Evolutionary conservation across 2,113 vertebrate species (phyloP), one percentile per base, ranked within the genome.

Genomic region (Rhipidura dahli): DNA sequence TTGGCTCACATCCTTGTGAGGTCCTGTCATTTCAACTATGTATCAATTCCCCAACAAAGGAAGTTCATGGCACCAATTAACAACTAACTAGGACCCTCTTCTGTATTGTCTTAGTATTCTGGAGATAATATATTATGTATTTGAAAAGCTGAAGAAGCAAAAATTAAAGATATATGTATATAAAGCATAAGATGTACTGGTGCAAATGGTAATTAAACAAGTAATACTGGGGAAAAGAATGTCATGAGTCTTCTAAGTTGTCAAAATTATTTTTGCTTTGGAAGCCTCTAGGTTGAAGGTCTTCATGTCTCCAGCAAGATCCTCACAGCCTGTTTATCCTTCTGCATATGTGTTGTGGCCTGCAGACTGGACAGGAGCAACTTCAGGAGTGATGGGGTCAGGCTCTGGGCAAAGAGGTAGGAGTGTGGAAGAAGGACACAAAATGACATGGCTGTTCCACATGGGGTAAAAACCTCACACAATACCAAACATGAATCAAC

Each of bases 121-220:
- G 97, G 95, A 98, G 96, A 98, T 98, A 98, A 98, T 98, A 98
- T 98, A 98, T 98, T 98, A 97, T 98, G 98, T 98, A 98, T 97
- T 97, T 94, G 94, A 97, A 97, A 96, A 97, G 88, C 94, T 92
- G 95, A 97, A 97, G 86, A 97, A 97, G 81, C 89, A 96, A 97
- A 97, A 95, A 94, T 96, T 92, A 97, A 97, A 98, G 71, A 96
- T 98, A 95, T 96, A 96, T 98, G 98, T 98, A 98, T 98, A 98
- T 98, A 97, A 97, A 97, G 96, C 64, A 42, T 98, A 98, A 97
- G 87, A 93, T 98, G 98, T 98, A 96, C 89, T 95, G 96, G 97
- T 98, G 97, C 97, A 98, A 98, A 97, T 96, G 96, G 83, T 97
- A 94, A 98, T 98, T 98, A 98, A 98, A 97, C 70, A 56, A 85